phyloP scores from a whole-genome alignment of 2,113 vertebrate genomes.

The Mobula hypostoma region DNA sequence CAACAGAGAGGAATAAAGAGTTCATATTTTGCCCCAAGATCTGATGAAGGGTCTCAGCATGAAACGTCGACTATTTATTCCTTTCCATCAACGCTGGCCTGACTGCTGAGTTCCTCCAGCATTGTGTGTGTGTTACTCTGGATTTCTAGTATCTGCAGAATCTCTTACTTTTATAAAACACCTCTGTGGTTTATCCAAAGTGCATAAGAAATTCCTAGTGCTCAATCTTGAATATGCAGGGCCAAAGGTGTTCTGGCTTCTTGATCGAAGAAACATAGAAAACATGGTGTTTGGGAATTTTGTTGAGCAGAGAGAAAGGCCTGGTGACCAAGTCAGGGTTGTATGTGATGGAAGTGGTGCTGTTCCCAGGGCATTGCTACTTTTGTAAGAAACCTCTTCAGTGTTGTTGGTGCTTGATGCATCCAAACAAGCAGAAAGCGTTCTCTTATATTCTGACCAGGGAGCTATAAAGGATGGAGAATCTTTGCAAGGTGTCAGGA shows the following conservation, averaged over 20 bases:
- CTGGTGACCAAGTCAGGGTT: not conserved
- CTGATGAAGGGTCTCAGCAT: too few species aligned
- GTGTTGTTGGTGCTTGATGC: not conserved
- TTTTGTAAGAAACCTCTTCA: not conserved
- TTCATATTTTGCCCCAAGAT: too few species aligned
- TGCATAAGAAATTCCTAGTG: not conserved
- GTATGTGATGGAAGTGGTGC: not conserved
- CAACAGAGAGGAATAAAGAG: too few species aligned
- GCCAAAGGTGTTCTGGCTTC: not conserved
- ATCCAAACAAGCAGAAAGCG: not conserved
- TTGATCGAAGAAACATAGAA: not conserved
- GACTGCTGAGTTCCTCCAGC: too few species aligned
- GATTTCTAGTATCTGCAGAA: too few species aligned
- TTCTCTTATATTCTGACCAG: not conserved
- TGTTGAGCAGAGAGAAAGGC: not conserved
- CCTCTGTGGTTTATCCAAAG: not conserved
- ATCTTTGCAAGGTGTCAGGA: not conserved
- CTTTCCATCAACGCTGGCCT: too few species aligned
- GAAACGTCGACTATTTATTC: too few species aligned
- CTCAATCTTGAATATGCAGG: not conserved
- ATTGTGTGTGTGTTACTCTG: too few species aligned
- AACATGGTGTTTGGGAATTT: not conserved
- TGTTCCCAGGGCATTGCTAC: not conserved
- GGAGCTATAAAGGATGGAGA: not conserved
- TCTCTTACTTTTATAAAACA: too few species aligned